Percentiles rank a stretch among this genome's conserved stretches.
Conservation (phyloP, 2,797 vertebrate species). For the Pipistrellus pipistrellus region DNA sequence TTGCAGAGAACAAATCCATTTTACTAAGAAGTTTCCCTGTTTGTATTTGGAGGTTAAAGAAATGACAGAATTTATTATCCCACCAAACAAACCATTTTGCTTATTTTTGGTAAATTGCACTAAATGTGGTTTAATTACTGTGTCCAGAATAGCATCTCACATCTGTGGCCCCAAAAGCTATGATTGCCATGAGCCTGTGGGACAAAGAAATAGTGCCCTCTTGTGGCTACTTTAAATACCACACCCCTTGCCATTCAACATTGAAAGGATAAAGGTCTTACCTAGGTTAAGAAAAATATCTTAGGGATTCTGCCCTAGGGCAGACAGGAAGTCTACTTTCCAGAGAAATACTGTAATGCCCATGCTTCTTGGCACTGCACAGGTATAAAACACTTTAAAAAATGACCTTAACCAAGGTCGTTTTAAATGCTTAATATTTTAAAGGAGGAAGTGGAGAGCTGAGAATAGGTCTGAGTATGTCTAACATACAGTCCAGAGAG, state of each 20-base stretch:
- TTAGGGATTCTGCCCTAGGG: not conserved
- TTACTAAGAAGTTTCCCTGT: constrained; percentile 73
- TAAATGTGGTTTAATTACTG: constrained; percentile 78
- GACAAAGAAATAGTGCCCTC: constrained; percentile 77
- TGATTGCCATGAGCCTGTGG: not conserved
- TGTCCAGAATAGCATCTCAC: constrained; percentile 80
- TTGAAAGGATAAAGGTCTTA: not conserved
- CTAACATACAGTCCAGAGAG: not conserved
- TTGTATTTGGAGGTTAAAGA: constrained; percentile 64
- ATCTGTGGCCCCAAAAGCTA: constrained; percentile 77
- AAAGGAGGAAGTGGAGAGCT: not conserved
- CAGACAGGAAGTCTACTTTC: not conserved
- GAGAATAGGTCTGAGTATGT: not conserved
- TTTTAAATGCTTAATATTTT: not conserved
- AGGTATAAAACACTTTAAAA: not conserved
- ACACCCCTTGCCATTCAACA: not conserved
- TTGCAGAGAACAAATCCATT: constrained; percentile 60
- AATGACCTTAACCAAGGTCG: not conserved
- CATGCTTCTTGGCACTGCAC: not conserved
- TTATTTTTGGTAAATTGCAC: constrained; percentile 82
- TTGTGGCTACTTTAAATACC: constrained; percentile 30
- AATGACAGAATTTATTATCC: constrained; percentile 67
- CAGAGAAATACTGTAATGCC: not conserved
- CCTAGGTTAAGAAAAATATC: not conserved
- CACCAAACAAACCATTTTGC: constrained; percentile 72